Conservation (phyloP, 2,888 invertebrate genomes). For the Cheilosia grossa region DNA sequence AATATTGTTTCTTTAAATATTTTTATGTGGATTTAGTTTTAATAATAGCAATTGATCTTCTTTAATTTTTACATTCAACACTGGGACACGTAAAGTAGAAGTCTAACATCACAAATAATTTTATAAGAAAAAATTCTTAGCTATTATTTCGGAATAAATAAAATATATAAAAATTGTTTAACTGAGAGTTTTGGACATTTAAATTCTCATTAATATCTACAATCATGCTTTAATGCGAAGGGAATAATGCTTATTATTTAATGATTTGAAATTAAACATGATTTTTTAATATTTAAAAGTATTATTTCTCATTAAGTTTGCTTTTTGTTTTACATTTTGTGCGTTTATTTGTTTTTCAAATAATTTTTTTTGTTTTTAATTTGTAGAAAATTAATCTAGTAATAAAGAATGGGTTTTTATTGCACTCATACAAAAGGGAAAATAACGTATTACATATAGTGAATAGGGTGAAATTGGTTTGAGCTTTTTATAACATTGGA, state of each 20-base stretch:
- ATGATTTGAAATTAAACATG: slow-evolving; percentile 22
- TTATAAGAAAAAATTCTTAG: slow-evolving; percentile 1
- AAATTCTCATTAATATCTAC: slow-evolving; percentile 32
- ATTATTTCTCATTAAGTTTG: not conserved
- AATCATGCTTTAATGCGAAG: slow-evolving; percentile 16
- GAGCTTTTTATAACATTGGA: not conserved
- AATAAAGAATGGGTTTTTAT: not conserved
- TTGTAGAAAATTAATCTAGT: not conserved
- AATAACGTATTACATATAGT: not conserved
- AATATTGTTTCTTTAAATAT: slow-evolving; percentile 14
- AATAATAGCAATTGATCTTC: slow-evolving; percentile 62
- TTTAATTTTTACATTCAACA: slow-evolving; percentile 56
- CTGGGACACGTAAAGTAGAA: slow-evolving; percentile 63
- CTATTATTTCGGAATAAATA: slow-evolving; percentile 26
- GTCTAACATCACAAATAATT: slow-evolving; percentile 64
- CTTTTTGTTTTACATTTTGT: slow-evolving; percentile 48
- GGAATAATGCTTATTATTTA: slow-evolving; percentile 27
- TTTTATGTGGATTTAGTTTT: slow-evolving; percentile 11
- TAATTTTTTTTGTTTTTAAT: slow-evolving; percentile 23
- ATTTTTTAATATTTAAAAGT: slow-evolving; percentile 9
- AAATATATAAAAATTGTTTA: slow-evolving; percentile 46
- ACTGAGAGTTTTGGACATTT: slow-evolving; percentile 58
- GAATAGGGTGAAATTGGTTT: not conserved
- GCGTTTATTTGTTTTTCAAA: slow-evolving; percentile 56
- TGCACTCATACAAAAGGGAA: not conserved